Evolutionary conservation across 2,113 vertebrate species (phyloP).

Genomic region (Podarcis cretensis): DNA sequence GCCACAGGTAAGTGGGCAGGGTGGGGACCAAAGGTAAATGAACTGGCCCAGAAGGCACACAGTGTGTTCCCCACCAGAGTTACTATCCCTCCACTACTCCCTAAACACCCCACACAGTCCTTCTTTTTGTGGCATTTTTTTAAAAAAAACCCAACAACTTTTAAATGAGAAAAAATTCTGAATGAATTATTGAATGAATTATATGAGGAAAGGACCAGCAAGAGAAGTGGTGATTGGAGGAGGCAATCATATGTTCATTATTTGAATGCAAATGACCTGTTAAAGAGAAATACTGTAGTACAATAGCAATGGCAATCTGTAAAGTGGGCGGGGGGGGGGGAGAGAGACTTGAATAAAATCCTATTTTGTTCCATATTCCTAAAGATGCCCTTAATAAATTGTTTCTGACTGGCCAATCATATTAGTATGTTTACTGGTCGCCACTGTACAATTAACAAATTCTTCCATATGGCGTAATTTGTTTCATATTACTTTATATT

Average conservation of each 20-base stretch:
- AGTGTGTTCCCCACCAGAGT: no score
- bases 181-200: not conserved
- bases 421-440: not conserved
- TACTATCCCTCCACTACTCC: no score
- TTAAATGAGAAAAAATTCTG: not conserved
- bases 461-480: not conserved
- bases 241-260: not conserved
- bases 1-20: no score
- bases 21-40: no score
- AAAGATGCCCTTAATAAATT: not conserved
- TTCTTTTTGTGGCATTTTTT: not conserved
- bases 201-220: no score
- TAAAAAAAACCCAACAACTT: not conserved
- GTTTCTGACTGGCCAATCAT: not conserved
- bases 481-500: accelerated
- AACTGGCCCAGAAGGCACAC: no score
- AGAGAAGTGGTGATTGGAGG: not conserved
- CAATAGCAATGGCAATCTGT: not conserved
- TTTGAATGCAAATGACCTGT: no score
- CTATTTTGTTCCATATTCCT: not conserved
- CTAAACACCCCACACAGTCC: no score
- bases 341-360: no score
- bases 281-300: not conserved
- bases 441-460: not conserved
- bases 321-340: not conserved